Evolutionary conservation across 2,113 vertebrate genomes (phyloP), one percentile per base, ranked within the genome.

Genomic region (Antidorcas marsupialis): DNA sequence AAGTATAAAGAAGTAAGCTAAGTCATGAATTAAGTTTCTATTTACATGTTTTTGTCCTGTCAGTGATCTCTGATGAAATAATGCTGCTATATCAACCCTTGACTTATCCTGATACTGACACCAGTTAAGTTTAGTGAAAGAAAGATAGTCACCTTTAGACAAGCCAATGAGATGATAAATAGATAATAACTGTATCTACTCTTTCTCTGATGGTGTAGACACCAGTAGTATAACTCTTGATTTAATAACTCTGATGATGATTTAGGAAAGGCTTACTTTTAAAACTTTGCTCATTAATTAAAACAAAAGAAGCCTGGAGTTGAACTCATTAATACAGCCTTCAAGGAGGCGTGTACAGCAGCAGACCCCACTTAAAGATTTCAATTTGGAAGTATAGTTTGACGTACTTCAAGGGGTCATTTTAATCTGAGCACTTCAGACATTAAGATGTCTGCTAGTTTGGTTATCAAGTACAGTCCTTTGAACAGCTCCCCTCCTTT

Each of bases 401-500:
- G 85, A 91, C 59, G 25, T 43, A 55, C 96, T 71, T 94, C 52
- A 92, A 94, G 87, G 90, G n/a, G 47, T 89, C 43, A 71, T 92
- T 94, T 92, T 84, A 93, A 88, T 81, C 71, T 95, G n/a, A 86
- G 50, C 43, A 17, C 21, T 89, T 89, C 62, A 62, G 52, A 85
- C 28, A 11, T 78, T 60, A 89, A 57, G 47, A 47, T 2, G 62
- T 28, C 81, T 92, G 27, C 95, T 92, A 79, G 89, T 79, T 93
- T 97, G 39, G 33, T 57, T 91, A 12, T 93, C 50, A 39, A 60
- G 45, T 3, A 33, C 1, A 25, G 10, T 7, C 53, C 9, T 15
- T 50, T 89, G 36, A 96, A 67, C 1, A 89, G 21, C 52, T 47
- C 50, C 16, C 5, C 3, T 78, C 23, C 55, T 87, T 95, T 92